These are phyloP conservation scores for Zaprionus taronus DNA, from an alignment of 1,140 invertebrate genomes.

Conservation along the genomic window DNA sequence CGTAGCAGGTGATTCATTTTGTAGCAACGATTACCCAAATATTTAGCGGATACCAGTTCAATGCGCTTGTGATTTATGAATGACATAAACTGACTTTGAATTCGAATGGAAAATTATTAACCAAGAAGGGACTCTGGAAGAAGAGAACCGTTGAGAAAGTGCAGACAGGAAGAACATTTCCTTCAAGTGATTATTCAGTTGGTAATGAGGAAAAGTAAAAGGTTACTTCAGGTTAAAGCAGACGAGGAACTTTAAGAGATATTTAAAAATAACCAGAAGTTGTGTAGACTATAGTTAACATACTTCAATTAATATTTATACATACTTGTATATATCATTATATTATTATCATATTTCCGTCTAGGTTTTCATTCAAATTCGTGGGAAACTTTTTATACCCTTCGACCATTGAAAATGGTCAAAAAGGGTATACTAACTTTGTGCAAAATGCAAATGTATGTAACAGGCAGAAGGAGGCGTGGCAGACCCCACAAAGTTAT, in stretches of 20 bases:
- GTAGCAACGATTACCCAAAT: slow-evolving; percentile 25
- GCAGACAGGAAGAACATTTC: neutral
- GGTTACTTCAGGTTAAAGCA: neutral
- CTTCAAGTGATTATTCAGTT: slow-evolving; percentile 1
- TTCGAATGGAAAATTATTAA: neutral
- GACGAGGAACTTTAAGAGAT: neutral
- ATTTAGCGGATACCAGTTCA: slow-evolving; percentile 27
- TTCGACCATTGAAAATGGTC: too few relatives aligned
- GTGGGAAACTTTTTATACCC: too few relatives aligned
- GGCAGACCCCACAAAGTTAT: too few relatives aligned
- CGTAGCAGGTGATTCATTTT: slow-evolving; percentile 48
- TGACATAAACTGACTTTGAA: slow-evolving; percentile 1
- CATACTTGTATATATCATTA: too few relatives aligned
- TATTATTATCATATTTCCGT: too few relatives aligned
- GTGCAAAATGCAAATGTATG: too few relatives aligned
- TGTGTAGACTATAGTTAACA: too few relatives aligned
- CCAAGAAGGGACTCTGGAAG: neutral
- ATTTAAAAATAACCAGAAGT: neutral
- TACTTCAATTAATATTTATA: too few relatives aligned
- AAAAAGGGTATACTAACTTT: too few relatives aligned
- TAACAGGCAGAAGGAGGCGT: too few relatives aligned
- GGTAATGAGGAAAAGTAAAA: neutral
- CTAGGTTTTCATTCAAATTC: too few relatives aligned
- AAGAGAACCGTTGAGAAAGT: neutral
- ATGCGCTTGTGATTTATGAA: slow-evolving; percentile 32